Base-by-base conservation (phyloP, 2,888 invertebrate species). In the Pyrocoelia pectoralis region DNA sequence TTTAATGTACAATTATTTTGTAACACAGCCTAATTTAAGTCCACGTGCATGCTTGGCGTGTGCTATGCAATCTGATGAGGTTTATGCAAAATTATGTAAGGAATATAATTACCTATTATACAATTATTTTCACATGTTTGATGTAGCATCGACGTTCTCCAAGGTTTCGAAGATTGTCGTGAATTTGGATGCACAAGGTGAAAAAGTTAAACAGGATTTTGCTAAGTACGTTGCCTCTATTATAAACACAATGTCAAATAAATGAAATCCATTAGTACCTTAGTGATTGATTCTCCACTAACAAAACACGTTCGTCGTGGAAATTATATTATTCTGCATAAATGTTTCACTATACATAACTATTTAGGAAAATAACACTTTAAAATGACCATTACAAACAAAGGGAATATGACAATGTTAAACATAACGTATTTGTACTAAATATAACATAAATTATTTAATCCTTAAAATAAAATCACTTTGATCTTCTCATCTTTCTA, bases 1-100 rank as follows among this genome's bases (percentile, higher is more conserved):
- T 53, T 64, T 72, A 48, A 70, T 74, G 69, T 74, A 74, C 28
- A 74, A 76, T 67, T 76, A 74, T 57, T 76, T 74, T 56, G 71
- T 76, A 5, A 69, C 69, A 5, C 74, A 74, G 49, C 66, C 68
- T 5, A 73, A 72, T 51, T 61, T 73, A 24, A 73, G 70, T 50
- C 67, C 72, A 12, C 51, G 72, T 40, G 71, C 72, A 28, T 74
- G 73, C 65, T 67, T 76, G 18, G 74, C 72, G 4, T 73, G 74
- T 60, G 63, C 69, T 12, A 55, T 74, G 53, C 66, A 67, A 29
- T 65, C 65, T 4, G 67, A 69, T 9, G 65, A 65, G 48, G 61
- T 65, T 28, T 67, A 63, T 6, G 66, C 61, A n/a, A 73, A 70
- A 68, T 57, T 75, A 58, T 70, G 75, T 75, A 68, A 70, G 69